A percentile compares a stretch with the other conserved stretches of the same genome.
Conservation (phyloP, 2,797 vertebrate species). For the Vespertilio murinus region DNA sequence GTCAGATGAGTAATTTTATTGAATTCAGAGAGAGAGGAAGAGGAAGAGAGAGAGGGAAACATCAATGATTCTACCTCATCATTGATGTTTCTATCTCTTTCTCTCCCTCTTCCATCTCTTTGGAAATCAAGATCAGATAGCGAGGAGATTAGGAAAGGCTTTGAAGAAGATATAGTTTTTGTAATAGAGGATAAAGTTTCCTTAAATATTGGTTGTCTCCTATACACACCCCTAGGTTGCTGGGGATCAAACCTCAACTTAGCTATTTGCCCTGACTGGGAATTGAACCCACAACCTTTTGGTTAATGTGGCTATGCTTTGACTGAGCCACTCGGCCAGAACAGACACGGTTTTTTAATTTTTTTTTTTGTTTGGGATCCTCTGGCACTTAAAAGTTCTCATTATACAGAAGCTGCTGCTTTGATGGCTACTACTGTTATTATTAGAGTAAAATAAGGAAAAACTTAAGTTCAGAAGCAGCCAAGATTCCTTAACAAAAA, state of each 20-base stretch:
- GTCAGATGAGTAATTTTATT: no score
- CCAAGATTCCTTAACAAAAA: slow-evolving; percentile 2
- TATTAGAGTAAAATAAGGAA: not conserved
- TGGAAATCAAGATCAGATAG: not conserved
- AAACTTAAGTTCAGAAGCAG: not conserved
- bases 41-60: no score
- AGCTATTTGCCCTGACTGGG: not conserved
- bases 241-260: not conserved
- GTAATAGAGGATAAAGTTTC: not conserved
- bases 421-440: not conserved
- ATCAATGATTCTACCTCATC: no score
- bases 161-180: not conserved
- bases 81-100: no score
- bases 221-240: not conserved
- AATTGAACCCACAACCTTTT: not conserved
- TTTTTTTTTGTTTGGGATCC: not conserved
- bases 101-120: no score
- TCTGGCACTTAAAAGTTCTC: not conserved
- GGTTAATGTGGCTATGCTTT: not conserved
- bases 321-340: not conserved
- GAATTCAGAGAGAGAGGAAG: no score
- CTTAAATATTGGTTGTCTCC: not conserved
- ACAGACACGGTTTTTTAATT: not conserved
- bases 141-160: not conserved
- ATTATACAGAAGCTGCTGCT: not conserved